Percentiles rank a stretch among this genome's conserved stretches.
Conservation (phyloP, 2,113 vertebrate genomes). For the Fukomys damarensis region DNA sequence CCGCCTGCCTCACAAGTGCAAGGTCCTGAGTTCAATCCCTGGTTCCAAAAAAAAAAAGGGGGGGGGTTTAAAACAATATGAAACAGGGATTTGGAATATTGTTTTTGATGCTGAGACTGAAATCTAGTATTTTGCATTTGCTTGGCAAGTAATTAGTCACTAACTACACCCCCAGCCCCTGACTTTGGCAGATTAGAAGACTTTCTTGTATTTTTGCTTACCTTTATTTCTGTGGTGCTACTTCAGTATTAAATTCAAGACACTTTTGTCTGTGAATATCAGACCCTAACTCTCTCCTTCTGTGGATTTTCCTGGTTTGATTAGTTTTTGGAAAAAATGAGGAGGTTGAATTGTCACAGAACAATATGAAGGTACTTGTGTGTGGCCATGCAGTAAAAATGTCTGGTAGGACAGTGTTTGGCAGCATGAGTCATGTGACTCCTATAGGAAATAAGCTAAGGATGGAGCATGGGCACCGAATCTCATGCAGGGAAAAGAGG, state of each 20-base stretch:
- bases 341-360: not conserved
- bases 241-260: conserved; percentile 15
- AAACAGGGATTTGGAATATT: not conserved
- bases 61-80: not conserved
- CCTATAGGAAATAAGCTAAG: not conserved
- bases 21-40: no score
- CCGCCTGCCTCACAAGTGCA: no score
- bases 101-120: not conserved
- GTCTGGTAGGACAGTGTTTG: not conserved
- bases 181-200: not conserved
- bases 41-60: no score
- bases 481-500: not conserved
- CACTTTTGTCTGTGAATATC: not conserved
- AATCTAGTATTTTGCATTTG: not conserved
- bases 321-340: not conserved
- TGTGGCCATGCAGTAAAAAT: not conserved
- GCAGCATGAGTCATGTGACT: not conserved
- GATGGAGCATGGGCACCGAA: not conserved
- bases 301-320: not conserved
- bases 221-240: not conserved
- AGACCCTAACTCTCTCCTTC: not conserved
- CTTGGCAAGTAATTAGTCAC: no score
- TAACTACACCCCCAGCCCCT: not conserved
- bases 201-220: not conserved
- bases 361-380: not conserved